Evolutionary conservation across 2,888 invertebrate genomes (phyloP).

Genomic region (Leptothorax acervorum): DNA sequence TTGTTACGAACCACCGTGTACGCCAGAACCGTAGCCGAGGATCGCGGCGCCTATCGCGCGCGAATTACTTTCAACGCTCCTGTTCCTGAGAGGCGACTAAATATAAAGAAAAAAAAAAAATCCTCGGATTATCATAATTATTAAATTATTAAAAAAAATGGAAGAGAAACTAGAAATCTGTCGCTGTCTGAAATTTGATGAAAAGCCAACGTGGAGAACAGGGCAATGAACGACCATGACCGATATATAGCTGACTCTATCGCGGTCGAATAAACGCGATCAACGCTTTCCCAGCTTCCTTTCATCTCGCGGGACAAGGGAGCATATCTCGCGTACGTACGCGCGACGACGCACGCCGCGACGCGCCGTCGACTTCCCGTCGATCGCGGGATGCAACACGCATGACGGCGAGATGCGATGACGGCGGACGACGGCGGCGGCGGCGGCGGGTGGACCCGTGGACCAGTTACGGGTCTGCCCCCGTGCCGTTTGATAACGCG

Average conservation of each 20-base stretch:
- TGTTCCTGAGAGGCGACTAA: not conserved
- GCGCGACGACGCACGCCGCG: not conserved
- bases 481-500: conserved; percentile 69
- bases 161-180: not conserved
- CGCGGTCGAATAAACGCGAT: too few relatives aligned
- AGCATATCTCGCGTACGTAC: not conserved
- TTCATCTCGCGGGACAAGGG: not conserved
- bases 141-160: not conserved
- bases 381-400: not conserved
- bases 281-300: not conserved
- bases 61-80: not conserved
- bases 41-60: conserved; percentile 13
- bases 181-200: not conserved
- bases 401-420: conserved; percentile 22
- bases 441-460: too few relatives aligned
- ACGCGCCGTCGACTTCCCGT: not conserved
- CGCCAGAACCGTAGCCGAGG: conserved; percentile 35
- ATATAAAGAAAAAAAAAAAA: not conserved
- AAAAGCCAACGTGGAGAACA: not conserved
- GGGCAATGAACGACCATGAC: not conserved
- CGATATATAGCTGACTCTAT: too few relatives aligned
- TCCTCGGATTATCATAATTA: not conserved
- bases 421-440: not conserved
- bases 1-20: conserved; percentile 66
- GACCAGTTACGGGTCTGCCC: conserved; percentile 44